Evolutionary conservation across 2,113 vertebrate species (phyloP), one percentile per base, ranked within the genome.

Genomic region (Phyllopteryx taeniolatus): DNA sequence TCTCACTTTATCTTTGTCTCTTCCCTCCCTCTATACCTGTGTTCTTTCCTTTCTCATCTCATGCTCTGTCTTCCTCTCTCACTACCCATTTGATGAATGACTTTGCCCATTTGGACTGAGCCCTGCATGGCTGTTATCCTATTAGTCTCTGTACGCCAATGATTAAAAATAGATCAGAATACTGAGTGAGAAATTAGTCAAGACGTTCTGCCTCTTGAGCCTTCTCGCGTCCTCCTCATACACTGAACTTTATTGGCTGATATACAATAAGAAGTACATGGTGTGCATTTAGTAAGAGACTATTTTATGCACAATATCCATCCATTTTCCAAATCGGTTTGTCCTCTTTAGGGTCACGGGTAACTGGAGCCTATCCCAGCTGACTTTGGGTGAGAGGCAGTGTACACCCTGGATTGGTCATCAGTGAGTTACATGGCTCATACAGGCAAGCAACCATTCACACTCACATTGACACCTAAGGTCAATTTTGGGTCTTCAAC

Each of bases 121-220:
- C 77, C 63, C 78, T 64, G 75, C 77, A 39, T 8, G 70, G 72
- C 72, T 60, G 57, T 77, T 81, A 56, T 65, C 54, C 82, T 85
- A 89, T 89, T 85, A 90, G 85, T 77, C 86, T 83, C 84, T 10
- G 17, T 66, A 75, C 74, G 64, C 67, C 79, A 31, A 61, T 76
- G 85, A 87, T 86, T 90, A 91, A 90, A 90, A 90, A 90, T 90
- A 90, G 86, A 90, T 86, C 66, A 35, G 72, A 67, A 78, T 61
- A 72, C 64, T n/a, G 74, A 86, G 79, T 86, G 82, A 78, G 83
- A 47, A 89, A 83, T 88, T 82, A 68, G 82, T 86, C 67, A 68
- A 85, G 83, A 83, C 78, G 77, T 72, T 75, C 72, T 77, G 66
- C 73, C 67, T 81, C 79, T 77, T 5, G 70, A 8, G 73, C 59